Evolutionary conservation across 2,113 vertebrate species (phyloP).

Genomic region (Bos taurus): ARS-UCD2.0 NC_037336.1:95278501-95279000

Average conservation of each 20-base stretch:
- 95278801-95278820: not conserved
- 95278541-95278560: accelerated
- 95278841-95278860: not conserved
- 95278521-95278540: not conserved
- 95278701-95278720: not conserved
- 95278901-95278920: not conserved
- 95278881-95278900: not conserved
- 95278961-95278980: not conserved
- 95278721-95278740: not conserved
- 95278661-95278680: not conserved
- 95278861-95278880: not conserved
- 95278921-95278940: not conserved
- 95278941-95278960: not conserved
- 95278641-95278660: not conserved
- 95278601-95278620: not conserved
- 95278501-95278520: accelerated
- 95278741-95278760: not conserved
- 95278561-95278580: not conserved
- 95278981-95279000: not conserved
- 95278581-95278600: not conserved
- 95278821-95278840: accelerated
- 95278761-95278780: not conserved
- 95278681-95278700: not conserved
- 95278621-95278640: too few relatives aligned
- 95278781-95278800: not conserved